Evolutionary conservation across 2,113 vertebrate genomes (phyloP).

Genomic region (Hydrolagus affinis): DNA sequence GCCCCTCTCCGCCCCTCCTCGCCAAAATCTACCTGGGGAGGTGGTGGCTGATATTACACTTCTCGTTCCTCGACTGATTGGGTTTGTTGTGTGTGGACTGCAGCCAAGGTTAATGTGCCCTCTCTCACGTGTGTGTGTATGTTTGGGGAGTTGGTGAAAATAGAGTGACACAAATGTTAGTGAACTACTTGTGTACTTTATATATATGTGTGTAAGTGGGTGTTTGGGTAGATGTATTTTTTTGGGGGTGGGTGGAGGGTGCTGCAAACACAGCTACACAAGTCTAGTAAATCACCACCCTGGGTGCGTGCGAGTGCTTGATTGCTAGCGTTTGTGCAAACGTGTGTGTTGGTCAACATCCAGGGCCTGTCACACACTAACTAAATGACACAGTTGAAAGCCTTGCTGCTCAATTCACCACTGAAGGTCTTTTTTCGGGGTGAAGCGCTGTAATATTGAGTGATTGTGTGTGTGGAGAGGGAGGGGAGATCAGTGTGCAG

Average conservation of each 20-base stretch:
- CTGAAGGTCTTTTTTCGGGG: neutral
- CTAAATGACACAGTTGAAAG: neutral
- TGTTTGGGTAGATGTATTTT: too few relatives aligned
- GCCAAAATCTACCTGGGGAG: slow-evolving; percentile 53
- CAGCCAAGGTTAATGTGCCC: slow-evolving; percentile 33
- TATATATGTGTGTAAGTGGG: too few relatives aligned
- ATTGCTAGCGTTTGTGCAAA: too few relatives aligned
- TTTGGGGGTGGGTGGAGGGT: too few relatives aligned
- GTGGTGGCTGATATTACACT: slow-evolving; percentile 69
- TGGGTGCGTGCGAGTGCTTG: too few relatives aligned
- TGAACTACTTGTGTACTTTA: too few relatives aligned
- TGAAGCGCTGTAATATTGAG: neutral
- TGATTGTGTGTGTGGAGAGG: neutral
- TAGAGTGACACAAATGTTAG: neutral
- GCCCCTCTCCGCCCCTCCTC: too few relatives aligned
- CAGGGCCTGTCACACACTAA: neutral
- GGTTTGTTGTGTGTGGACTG: slow-evolving; percentile 48
- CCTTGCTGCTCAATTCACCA: neutral
- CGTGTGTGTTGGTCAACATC: neutral
- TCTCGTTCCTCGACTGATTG: slow-evolving; percentile 61
- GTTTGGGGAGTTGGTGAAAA: slow-evolving; percentile 39
- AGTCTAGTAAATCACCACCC: too few relatives aligned
- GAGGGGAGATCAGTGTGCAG: neutral
- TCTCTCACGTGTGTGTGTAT: slow-evolving; percentile 26
- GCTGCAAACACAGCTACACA: too few relatives aligned